Conservation (phyloP, 1,140 invertebrate genomes). For the Drosophila lacteicornis region DNA sequence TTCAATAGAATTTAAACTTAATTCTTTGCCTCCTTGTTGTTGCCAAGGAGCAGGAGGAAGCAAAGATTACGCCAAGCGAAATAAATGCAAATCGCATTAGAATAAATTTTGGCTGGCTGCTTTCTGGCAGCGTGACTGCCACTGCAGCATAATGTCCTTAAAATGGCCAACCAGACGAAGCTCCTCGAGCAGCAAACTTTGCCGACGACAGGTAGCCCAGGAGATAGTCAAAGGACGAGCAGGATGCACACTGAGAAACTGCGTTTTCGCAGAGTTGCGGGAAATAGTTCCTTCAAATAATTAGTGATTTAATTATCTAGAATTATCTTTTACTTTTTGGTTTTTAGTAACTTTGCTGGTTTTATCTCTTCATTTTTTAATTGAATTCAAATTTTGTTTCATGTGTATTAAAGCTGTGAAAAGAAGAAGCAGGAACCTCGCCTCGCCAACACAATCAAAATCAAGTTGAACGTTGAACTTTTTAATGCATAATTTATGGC, state of each 20-base stretch:
- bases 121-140: slow-evolving; percentile 27
- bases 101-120: slow-evolving; percentile 65
- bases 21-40: slow-evolving; percentile 31
- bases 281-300: too few species aligned
- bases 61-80: slow-evolving; percentile 55
- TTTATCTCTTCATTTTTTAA: background rate
- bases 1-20: slow-evolving; percentile 69
- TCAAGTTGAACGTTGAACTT: slow-evolving; percentile 78
- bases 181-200: slow-evolving; percentile 51
- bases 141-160: slow-evolving; percentile 71
- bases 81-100: slow-evolving; percentile 82
- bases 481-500: slow-evolving; percentile 81
- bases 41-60: slow-evolving; percentile 8
- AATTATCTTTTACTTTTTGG: background rate
- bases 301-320: background rate
- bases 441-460: slow-evolving; percentile 69
- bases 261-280: background rate
- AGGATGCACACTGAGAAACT: background rate
- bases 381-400: background rate
- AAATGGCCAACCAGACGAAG: slow-evolving; percentile 47
- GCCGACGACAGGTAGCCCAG: slow-evolving; percentile 69
- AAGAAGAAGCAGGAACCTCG: slow-evolving; percentile 43
- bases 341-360: too few species aligned
- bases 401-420: background rate
- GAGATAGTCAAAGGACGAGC: slow-evolving; percentile 31